Conservation (phyloP, 2,888 invertebrate genomes). For the Harpalus rubripes region DNA sequence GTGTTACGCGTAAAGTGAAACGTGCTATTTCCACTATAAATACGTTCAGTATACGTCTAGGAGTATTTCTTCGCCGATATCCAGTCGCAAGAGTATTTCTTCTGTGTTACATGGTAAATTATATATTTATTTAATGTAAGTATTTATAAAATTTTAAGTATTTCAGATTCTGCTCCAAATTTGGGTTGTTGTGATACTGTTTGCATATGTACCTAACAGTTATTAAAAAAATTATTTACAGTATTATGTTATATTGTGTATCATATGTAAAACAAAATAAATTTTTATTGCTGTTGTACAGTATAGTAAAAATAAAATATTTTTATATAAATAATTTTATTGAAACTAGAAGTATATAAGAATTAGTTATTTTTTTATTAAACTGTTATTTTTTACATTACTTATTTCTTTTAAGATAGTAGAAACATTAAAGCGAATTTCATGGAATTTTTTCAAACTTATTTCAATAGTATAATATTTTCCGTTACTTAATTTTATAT, state of each 20-base stretch:
- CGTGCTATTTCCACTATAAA: slow-evolving; percentile 88
- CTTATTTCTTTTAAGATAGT: slow-evolving; percentile 73
- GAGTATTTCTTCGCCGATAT: slow-evolving; percentile 88
- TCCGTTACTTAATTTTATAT: slow-evolving; percentile 72
- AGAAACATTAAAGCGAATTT: slow-evolving; percentile 74
- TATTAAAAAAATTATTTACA: slow-evolving; percentile 68
- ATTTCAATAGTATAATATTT: slow-evolving; percentile 72
- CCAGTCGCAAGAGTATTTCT: slow-evolving; percentile 90
- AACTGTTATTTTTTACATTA: slow-evolving; percentile 66
- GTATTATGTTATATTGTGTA: neutral
- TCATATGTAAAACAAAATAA: slow-evolving; percentile 36
- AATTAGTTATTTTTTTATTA: slow-evolving; percentile 61
- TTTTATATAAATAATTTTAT: slow-evolving; percentile 67
- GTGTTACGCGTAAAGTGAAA: slow-evolving; percentile 87
- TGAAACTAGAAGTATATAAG: no score
- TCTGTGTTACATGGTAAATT: slow-evolving; percentile 88
- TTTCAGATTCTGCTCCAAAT: slow-evolving; percentile 86
- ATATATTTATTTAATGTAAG: slow-evolving; percentile 11
- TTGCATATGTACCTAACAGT: slow-evolving; percentile 80
- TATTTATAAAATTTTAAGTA: slow-evolving; percentile 51
- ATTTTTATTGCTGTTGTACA: slow-evolving; percentile 45
- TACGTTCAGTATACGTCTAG: slow-evolving; percentile 87
- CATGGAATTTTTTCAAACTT: slow-evolving; percentile 73
- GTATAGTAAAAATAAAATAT: slow-evolving; percentile 47
- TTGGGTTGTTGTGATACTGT: slow-evolving; percentile 89